Base-by-base conservation (phyloP, 2,888 invertebrate species). In the Cephus pygmeus region DNA sequence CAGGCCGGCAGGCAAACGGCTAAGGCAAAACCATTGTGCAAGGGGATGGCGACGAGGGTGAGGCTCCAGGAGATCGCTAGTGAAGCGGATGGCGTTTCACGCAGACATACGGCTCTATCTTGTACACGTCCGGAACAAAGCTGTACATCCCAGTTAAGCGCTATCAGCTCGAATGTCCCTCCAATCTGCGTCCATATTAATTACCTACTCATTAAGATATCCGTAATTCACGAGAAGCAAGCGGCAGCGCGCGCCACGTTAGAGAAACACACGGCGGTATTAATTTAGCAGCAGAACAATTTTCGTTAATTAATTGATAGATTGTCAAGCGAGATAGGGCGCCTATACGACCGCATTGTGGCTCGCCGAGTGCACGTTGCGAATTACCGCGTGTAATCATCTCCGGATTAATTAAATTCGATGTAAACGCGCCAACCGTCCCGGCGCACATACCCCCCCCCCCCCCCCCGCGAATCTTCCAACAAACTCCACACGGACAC, bases 161-260 rank as follows among this genome's bases (percentile, higher is more conserved):
- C 85, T 89, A 88, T 90, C 88, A 81, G 84, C 87, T 87, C 85
- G 82, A 85, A 85, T 86, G 87, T 88, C 87, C 87, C 86, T 86
- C 87, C 90, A 89, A 91, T 91, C 90, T 88, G 88, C 88, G 88
- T 89, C 86, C 88, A 88, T 89, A 90, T 90, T 90, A 90, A 90
- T 90, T 90, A 90, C 90, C 88, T 86, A 90, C 90, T 90, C 90
- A 89, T 90, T 90, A 90, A 90, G 90, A 90, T 90, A 90, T 90
- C 90, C 89, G 89, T 88, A 88, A 89, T 90, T 90, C 88, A 87
- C 87, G 87, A 86, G 31, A 69, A 69, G 69, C 36, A 68, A 34
- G n/a, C 34, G 68, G 34, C 69, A 73, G 33, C 75, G 77, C 35
- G 69, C 30, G 30, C 69, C 75, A 30, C 69, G 40, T 40, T 69